A percentile compares a stretch with the other conserved stretches of the same genome.
These are phyloP conservation scores for Coranthus polyacanthus DNA, from an alignment of 2,797 vertebrate genomes.

Conservation along the genomic window DNA sequence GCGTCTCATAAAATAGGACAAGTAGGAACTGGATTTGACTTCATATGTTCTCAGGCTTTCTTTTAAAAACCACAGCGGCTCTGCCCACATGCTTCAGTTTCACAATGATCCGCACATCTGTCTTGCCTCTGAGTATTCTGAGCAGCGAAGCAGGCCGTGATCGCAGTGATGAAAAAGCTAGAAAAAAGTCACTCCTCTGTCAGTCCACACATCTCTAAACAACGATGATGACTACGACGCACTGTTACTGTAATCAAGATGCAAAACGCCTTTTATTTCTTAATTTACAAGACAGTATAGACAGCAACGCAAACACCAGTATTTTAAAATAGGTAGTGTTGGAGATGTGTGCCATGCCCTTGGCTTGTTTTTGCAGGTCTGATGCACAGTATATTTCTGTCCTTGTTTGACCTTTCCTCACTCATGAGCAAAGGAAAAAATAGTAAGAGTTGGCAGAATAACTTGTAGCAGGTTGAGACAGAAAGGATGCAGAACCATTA, in stretches of 20 bases:
- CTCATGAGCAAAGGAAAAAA: neutral
- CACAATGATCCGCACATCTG: neutral
- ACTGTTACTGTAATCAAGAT: too few relatives aligned
- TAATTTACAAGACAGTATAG: too few relatives aligned
- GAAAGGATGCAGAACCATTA: too few relatives aligned
- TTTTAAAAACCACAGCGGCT: neutral
- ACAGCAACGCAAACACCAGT: too few relatives aligned
- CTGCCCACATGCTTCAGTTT: constrained; percentile 2
- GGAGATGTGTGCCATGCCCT: too few relatives aligned
- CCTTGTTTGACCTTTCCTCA: neutral
- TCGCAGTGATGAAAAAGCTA: neutral
- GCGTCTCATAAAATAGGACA: too few relatives aligned
- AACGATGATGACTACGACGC: neutral
- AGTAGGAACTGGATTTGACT: too few relatives aligned
- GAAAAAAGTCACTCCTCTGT: neutral
- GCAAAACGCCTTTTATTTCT: neutral
- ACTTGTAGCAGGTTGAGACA: neutral
- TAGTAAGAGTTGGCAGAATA: too few relatives aligned
- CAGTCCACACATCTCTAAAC: neutral
- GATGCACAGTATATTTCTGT: neutral
- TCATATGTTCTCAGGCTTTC: too few relatives aligned
- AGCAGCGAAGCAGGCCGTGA: neutral
- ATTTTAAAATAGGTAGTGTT: too few relatives aligned
- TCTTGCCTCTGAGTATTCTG: neutral
- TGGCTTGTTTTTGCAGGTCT: too few relatives aligned